Percentiles rank a stretch among this genome's conserved stretches.
These are phyloP conservation scores for Caenorhabditis zanzibari DNA, from an alignment of 2,888 invertebrate genomes.

Conservation along the genomic window DNA sequence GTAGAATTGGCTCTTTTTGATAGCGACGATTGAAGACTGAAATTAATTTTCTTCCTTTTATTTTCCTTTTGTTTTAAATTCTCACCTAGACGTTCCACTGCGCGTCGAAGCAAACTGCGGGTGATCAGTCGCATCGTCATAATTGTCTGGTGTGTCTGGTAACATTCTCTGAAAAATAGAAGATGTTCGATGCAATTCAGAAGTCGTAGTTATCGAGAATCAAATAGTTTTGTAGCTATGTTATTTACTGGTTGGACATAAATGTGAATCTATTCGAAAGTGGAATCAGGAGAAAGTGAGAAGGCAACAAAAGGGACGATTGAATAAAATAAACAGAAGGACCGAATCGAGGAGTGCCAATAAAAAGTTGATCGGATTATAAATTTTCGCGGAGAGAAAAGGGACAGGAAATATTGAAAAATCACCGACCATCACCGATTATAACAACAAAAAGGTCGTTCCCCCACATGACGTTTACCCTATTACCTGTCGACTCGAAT, in stretches of 20 bases:
- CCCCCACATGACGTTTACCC: neutral
- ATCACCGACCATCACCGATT: constrained; percentile 33
- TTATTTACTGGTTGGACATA: neutral
- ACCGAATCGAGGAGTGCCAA: constrained; percentile 40
- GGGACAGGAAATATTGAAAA: constrained; percentile 19
- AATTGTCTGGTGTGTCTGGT: constrained; percentile 58
- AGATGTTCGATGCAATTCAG: neutral
- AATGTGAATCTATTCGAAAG: neutral
- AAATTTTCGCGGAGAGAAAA: constrained; percentile 43
- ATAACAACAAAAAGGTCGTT: constrained; percentile 46
- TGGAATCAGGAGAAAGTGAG: constrained; percentile 6
- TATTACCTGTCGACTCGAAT: constrained; percentile 58
- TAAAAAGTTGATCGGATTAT: constrained; percentile 61
- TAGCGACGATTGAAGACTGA: constrained; percentile 67
- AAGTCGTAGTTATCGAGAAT: constrained; percentile 9
- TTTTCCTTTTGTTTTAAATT: constrained; percentile 4
- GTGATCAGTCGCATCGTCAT: constrained; percentile 63
- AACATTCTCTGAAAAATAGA: constrained; percentile 65
- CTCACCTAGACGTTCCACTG: constrained; percentile 56
- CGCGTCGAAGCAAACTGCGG: constrained; percentile 51
- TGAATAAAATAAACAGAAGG: constrained; percentile 19
- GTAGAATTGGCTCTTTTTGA: constrained; percentile 66
- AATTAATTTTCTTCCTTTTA: constrained; percentile 4
- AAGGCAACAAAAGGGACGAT: constrained; percentile 7
- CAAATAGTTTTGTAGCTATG: constrained; percentile 3